A percentile compares a stretch with the other conserved stretches of the same genome.
Evolutionary conservation across 2,888 invertebrate genomes (phyloP).

Genomic region (Epinotia ramella): DNA sequence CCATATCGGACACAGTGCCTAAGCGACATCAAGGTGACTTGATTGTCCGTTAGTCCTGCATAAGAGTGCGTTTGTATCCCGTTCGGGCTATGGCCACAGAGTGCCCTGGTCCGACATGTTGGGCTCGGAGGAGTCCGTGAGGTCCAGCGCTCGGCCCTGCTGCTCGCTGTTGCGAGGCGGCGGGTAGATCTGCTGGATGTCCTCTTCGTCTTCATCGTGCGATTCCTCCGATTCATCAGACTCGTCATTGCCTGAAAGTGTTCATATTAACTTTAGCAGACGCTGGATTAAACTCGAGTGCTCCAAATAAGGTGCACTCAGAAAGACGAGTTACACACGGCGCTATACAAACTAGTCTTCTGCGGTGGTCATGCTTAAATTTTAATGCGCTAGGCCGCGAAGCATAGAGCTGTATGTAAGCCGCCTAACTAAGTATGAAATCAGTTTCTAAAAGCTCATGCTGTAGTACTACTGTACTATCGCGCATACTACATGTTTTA

Average conservation of each 20-base stretch:
- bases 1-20: background rate
- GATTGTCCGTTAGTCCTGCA: background rate
- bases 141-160: constrained; percentile 64
- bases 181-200: constrained; percentile 75
- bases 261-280: background rate
- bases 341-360: background rate
- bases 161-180: constrained; percentile 74
- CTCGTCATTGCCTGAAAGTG: constrained; percentile 76
- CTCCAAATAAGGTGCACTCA: background rate
- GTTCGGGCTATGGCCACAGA: constrained; percentile 56
- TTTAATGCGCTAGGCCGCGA: background rate
- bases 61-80: constrained; percentile 55
- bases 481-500: too few relatives aligned
- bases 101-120: constrained; percentile 72
- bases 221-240: constrained; percentile 85
- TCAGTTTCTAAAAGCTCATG: background rate
- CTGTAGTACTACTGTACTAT: background rate
- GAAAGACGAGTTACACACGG: background rate
- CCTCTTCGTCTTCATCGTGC: constrained; percentile 86
- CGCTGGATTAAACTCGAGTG: background rate
- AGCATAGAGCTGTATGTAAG: background rate
- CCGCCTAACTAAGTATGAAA: background rate
- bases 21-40: background rate
- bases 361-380: background rate
- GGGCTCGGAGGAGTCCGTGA: constrained; percentile 70